Evolutionary conservation across 2,797 vertebrate genomes (phyloP), one percentile per base, ranked within the genome.

Genomic region (Acropternis orthonyx): DNA sequence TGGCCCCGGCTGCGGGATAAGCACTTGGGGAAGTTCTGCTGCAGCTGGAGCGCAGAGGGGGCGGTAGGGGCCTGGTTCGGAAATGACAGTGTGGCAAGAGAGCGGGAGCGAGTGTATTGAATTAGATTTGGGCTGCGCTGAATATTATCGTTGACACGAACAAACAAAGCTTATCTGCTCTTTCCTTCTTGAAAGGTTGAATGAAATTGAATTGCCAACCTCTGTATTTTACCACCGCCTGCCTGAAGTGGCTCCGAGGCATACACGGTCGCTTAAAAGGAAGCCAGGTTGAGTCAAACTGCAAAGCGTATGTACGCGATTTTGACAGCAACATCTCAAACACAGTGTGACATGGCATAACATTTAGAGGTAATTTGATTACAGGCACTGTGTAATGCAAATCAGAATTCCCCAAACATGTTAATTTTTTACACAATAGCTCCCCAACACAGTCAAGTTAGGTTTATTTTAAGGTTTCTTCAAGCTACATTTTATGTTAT

Each of bases 111-210:
- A 95, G 85, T 69, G 93, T 82, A 91, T 93, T 97, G 96, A 97
- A 96, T 94, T 90, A 91, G 95, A 82, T 96, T 95, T 86, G 90
- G 95, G 89, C 94, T 71, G 91, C 7, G 5, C 94, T 95, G 97
- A 96, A 93, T 96, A 94, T 96, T 96, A 93, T 96, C 93, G 16
- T 73, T 82, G 91, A 89, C 92, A 75, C 0, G 95, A 96, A 97
- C 94, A 96, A 96, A 88, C 80, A 81, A 88, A 88, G 95, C 96
- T 97, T 97, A 97, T 96, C 97, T 95, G 94, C 92, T 83, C 91
- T 92, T 94, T 93, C 96, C 97, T 97, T 96, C 97, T 96, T 96
- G 97, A 97, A 97, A 96, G 94, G 88, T 83, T 97, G 94, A 95
- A 97, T 94, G 86, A 93, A 96, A 97, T 67, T 76, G 90, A 97